Base-by-base conservation (phyloP, 2,797 vertebrate genomes). In the Tangara arthus region DNA sequence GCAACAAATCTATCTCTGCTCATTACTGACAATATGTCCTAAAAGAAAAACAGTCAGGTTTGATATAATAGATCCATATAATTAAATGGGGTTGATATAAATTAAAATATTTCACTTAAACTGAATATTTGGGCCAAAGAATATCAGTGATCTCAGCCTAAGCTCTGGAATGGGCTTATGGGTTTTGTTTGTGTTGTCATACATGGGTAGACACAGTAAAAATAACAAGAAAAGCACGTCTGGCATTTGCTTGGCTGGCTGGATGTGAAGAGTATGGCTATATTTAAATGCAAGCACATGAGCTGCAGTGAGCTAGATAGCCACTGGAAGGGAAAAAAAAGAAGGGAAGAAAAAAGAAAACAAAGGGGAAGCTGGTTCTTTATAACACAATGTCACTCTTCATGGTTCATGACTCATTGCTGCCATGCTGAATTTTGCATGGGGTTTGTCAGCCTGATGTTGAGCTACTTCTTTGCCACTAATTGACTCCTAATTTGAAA, bases 171-270 rank as follows among this genome's bases (percentile, higher is more conserved):
- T 17, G 46, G 73, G 13, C 60, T 87, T 87, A 27, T 39, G 47
- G 35, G 35, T 59, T 94, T 93, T 65, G 87, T 92, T 89, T 91
- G 93, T 70, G 80, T 97, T 95, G 69, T 95, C 87, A 81, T 53
- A 61, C 90, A 89, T 81, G 66, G 41, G 85, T 75, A 95, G 94
- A 9, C 87, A 88, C 94, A 95, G 97, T 97, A 98, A 98, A 97
- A 97, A 97, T 97, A 98, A 97, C 96, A 91, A 21, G 94, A 90
- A 82, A 97, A 96, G 96, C 92, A 97, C 35, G 87, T 78, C 71
- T 93, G 96, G 97, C 97, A 96, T 93, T 95, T 96, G 96, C 91
- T 93, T 37, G 93, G 94, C 71, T 95, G 86, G 97, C 97, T 97
- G 97, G 12, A 71, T 42, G 50, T 11, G 55, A 63, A 77, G 94